Evolutionary conservation across 1,140 invertebrate genomes (phyloP).

Genomic region (Diprion similis): DNA sequence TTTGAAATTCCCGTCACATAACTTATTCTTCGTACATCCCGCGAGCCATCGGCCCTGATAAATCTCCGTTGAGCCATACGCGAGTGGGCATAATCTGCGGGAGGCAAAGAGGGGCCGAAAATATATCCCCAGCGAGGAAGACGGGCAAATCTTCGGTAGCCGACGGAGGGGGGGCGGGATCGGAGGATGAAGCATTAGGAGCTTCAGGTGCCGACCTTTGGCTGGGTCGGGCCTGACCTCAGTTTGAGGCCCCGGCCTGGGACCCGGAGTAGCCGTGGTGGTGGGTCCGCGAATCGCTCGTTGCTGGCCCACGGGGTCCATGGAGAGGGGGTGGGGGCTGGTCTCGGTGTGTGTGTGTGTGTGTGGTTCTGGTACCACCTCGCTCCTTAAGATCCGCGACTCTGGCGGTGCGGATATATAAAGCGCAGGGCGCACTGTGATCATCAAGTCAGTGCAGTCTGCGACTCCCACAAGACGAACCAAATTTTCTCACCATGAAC

Average conservation of each 20-base stretch:
- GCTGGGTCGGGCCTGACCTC: slow-evolving; percentile 6
- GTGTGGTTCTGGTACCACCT: background rate
- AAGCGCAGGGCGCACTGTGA: slow-evolving; percentile 30
- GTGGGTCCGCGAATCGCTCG: background rate
- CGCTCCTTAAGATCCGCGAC: slow-evolving; percentile 29
- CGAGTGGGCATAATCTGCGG: too few species aligned
- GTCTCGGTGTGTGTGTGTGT: background rate
- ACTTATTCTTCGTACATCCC: too few species aligned
- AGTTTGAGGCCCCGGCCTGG: background rate
- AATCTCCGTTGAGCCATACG: too few species aligned
- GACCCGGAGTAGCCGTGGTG: background rate
- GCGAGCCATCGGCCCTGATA: too few species aligned
- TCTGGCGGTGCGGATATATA: slow-evolving; percentile 40
- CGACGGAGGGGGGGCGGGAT: background rate
- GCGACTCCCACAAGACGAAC: slow-evolving; percentile 22
- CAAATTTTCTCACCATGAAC: background rate
- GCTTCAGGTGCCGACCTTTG: background rate
- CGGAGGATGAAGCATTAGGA: background rate
- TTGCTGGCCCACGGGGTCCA: background rate
- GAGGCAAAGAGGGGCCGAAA: too few species aligned
- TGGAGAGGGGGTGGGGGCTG: background rate
- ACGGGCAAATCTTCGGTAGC: background rate
- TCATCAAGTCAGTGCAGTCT: slow-evolving; percentile 35
- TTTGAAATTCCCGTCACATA: too few species aligned
- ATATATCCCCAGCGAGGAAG: too few species aligned